These are phyloP conservation scores for Cantharis lateralis DNA, from an alignment of 2,888 invertebrate species.

Conservation along the genomic window DNA sequence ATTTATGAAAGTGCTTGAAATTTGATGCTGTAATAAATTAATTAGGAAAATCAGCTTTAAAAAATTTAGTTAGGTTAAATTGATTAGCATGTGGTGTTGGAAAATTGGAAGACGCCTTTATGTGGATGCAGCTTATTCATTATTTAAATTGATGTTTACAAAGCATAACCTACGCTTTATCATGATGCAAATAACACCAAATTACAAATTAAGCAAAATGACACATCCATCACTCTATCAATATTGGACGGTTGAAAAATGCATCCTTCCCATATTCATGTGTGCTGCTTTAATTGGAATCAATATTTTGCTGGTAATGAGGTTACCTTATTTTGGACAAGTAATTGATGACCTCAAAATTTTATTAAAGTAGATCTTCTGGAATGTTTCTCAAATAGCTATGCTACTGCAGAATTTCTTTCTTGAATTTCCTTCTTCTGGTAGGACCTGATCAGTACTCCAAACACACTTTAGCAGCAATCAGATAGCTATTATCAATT, in stretches of 20 bases:
- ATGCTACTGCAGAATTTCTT: too few relatives aligned
- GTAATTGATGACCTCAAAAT: not conserved
- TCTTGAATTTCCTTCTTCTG: too few relatives aligned
- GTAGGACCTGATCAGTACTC: too few relatives aligned
- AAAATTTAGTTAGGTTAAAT: not conserved
- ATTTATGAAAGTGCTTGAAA: not conserved
- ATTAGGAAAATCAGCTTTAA: not conserved
- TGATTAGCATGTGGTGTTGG: not conserved
- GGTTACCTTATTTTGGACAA: not conserved
- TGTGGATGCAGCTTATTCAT: not conserved
- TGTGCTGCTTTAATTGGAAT: not conserved
- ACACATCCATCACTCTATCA: not conserved
- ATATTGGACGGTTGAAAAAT: not conserved
- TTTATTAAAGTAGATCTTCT: not conserved
- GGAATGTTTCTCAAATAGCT: too few relatives aligned
- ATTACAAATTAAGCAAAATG: not conserved
- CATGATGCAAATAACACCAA: not conserved
- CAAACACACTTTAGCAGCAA: too few relatives aligned
- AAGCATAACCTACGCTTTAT: not conserved
- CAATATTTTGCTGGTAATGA: not conserved
- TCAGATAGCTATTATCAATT: too few relatives aligned
- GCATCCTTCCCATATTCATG: not conserved
- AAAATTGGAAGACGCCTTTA: not conserved
- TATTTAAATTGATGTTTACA: not conserved
- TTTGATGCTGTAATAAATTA: not conserved